Evolutionary conservation across 2,888 invertebrate species (phyloP), one percentile per base, ranked within the genome.

Genomic region (Pseudococcus viburni): DNA sequence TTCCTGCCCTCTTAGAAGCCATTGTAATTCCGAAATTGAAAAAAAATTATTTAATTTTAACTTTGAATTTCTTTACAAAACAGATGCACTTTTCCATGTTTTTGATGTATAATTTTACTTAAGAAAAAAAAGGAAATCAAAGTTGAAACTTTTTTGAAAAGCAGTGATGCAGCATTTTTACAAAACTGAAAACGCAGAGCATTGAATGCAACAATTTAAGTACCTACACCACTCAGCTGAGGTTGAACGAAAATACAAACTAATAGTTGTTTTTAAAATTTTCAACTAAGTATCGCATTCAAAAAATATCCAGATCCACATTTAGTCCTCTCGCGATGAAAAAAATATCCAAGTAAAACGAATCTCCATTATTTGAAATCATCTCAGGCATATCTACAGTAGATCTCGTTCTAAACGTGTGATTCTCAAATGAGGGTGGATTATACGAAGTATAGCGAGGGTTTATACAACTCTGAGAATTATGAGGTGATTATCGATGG

Each of bases 401-500:
- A 15, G 22, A 77, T 42, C 77, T 77, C 39, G 15, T 17, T 39
- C 39, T 17, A 42, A 77, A 77, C 77, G 77, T 77, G 77, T 39
- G 33, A 77, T 42, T 77, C n/a, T 42, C 15, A 77, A 77, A 77
- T 9, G 17, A 77, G 77, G 77, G 77, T 39, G 77, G 77, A 77
- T 77, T 77, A 77, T 33, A 11, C 8, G 39, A n/a, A 64, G 22
- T 22, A 42, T 33, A 77, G 77, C 39, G 22, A 77, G 77, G 39
- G n/a, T 77, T 77, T 39, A 3, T 33, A 39, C 17, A 9, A 33
- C 33, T 7, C 8, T 33, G n/a, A 77, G 77, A 77, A 39, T 77
- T 77, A 39, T 77, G n/a, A 77, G 17, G 77, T 39, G n/a, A 77
- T 77, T 39, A 77, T 77, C 33, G 39, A 77, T 77, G n/a, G 77